A percentile compares a stretch with the other conserved stretches of the same genome.
These are phyloP conservation scores for Heliangelus exortis DNA, from an alignment of 2,797 vertebrate genomes.

Conservation along the genomic window DNA sequence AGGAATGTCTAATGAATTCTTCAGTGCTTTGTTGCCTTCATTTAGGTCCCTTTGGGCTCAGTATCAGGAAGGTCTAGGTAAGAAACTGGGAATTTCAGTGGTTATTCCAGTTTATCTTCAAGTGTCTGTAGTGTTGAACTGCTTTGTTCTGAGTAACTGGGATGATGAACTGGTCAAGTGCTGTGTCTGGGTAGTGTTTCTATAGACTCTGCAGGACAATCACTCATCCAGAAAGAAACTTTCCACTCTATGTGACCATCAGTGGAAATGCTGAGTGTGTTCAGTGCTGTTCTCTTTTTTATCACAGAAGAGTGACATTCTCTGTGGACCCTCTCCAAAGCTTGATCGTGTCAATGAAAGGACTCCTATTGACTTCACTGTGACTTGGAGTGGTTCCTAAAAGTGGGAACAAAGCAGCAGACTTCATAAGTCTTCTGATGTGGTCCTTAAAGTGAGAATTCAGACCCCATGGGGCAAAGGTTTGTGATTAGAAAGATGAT, in stretches of 20 bases:
- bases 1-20: not conserved
- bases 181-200: slow-evolving; percentile 34
- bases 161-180: not conserved
- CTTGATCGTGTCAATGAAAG: slow-evolving; percentile 12
- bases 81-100: not conserved
- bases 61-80: not conserved
- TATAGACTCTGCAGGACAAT: not conserved
- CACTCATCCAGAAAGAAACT: slow-evolving; percentile 12
- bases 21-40: not conserved
- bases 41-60: not conserved
- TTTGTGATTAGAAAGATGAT: slow-evolving; percentile 40
- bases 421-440: slow-evolving; percentile 52
- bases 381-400: slow-evolving; percentile 50
- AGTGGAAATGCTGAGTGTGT: slow-evolving; percentile 13
- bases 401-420: slow-evolving; percentile 50
- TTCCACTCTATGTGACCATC: not conserved
- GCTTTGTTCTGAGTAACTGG: not conserved
- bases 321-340: slow-evolving; percentile 35
- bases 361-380: slow-evolving; percentile 32
- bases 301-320: not conserved
- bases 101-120: not conserved
- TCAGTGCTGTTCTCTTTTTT: slow-evolving; percentile 18
- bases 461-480: slow-evolving; percentile 37
- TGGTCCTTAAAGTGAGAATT: slow-evolving; percentile 41
- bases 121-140: not conserved